Conservation (phyloP, 2,888 invertebrate species). For the Diaperis boleti region DNA sequence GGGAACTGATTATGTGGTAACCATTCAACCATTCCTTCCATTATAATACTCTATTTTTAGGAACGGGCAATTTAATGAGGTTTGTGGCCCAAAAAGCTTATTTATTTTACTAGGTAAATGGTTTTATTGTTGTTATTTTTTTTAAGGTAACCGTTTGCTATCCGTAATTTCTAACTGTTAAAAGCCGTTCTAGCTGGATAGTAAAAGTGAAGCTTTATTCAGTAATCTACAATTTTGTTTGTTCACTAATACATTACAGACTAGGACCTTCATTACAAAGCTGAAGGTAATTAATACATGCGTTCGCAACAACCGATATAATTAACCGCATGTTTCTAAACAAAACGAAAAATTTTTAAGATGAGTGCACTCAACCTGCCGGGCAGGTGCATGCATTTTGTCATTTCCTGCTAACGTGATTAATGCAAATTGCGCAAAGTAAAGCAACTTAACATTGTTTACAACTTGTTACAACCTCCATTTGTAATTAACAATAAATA, state of each 20-base stretch:
- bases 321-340: neutral
- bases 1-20: neutral
- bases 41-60: neutral
- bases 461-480: conserved; percentile 35
- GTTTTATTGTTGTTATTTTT: too few relatives aligned
- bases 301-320: too few relatives aligned
- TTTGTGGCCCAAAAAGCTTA: neutral
- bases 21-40: conserved; percentile 3
- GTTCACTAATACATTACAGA: too few relatives aligned
- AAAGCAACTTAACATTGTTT: conserved; percentile 20
- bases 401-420: conserved; percentile 12
- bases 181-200: too few relatives aligned
- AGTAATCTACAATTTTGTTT: too few relatives aligned
- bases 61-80: neutral
- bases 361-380: neutral
- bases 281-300: too few relatives aligned
- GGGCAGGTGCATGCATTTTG: conserved; percentile 9
- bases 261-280: too few relatives aligned
- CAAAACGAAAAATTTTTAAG: conserved; percentile 1
- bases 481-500: conserved; percentile 28
- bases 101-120: too few relatives aligned
- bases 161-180: too few relatives aligned
- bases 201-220: too few relatives aligned
- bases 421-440: conserved; percentile 29
- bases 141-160: too few relatives aligned